A percentile compares a stretch with the other conserved stretches of the same genome.
Conservation (phyloP, 2,113 vertebrate genomes). For the Theristicus caerulescens region DNA sequence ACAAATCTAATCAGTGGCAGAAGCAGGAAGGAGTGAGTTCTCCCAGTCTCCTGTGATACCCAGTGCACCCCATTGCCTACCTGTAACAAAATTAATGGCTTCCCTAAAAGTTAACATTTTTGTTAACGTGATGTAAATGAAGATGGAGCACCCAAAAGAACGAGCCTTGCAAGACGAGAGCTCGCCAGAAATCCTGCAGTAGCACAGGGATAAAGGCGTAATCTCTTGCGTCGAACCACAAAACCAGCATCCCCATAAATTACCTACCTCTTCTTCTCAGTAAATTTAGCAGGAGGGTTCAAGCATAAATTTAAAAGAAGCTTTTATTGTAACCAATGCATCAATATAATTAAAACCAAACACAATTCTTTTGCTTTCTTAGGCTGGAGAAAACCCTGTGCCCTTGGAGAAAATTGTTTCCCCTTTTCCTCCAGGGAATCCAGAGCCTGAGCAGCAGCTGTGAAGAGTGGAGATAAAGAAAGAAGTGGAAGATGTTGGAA, state of each 20-base stretch:
- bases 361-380: constrained; percentile 50
- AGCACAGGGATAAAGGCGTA: background rate
- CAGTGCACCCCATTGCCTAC: background rate
- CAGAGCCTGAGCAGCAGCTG: constrained; percentile 70
- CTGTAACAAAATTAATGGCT: background rate
- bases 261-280: background rate
- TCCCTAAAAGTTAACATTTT: background rate
- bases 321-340: constrained; percentile 26
- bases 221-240: background rate
- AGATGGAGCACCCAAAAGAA: background rate
- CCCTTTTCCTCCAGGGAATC: constrained; percentile 75
- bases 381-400: constrained; percentile 80
- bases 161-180: background rate
- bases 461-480: constrained; percentile 65
- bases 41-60: background rate
- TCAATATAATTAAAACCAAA: constrained; percentile 46
- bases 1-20: constrained; percentile 61
- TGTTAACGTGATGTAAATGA: background rate
- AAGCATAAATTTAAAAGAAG: constrained; percentile 45
- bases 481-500: constrained; percentile 65
- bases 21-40: background rate
- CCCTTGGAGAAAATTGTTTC: constrained; percentile 78
- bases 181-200: background rate
- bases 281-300: background rate
- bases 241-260: background rate